Evolutionary conservation across 2,797 vertebrate genomes (phyloP).

Genomic region (Falco peregrinus): DNA sequence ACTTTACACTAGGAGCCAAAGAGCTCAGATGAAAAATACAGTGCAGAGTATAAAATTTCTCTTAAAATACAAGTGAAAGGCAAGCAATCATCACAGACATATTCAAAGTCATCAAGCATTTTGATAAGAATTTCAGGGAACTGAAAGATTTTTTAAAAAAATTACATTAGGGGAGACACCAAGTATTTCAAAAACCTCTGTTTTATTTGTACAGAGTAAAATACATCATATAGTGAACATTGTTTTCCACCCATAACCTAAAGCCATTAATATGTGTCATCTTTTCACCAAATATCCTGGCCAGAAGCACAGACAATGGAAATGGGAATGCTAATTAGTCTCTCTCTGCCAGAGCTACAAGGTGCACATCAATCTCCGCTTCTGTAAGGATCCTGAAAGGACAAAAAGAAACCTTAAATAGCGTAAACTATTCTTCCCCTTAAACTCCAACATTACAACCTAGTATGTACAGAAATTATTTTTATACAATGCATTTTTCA

Average conservation of each 20-base stretch:
- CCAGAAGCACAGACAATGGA: conserved; percentile 48
- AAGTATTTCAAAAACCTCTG: conserved; percentile 78
- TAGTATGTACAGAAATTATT: neutral
- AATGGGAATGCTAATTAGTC: conserved; percentile 81
- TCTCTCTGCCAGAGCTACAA: conserved; percentile 93
- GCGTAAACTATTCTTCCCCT: neutral
- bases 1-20: neutral
- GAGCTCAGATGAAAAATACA: neutral
- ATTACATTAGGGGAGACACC: conserved; percentile 31
- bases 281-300: conserved; percentile 61
- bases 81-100: neutral
- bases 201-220: conserved; percentile 82
- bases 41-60: neutral
- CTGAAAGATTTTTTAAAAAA: neutral
- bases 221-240: conserved; percentile 82
- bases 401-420: conserved; percentile 26
- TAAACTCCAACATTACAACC: neutral
- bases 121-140: neutral
- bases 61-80: neutral
- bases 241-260: conserved; percentile 72
- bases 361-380: conserved; percentile 90
- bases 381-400: conserved; percentile 92
- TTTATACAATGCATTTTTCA: neutral
- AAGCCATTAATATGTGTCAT: conserved; percentile 59
- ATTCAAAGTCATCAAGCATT: neutral